A percentile compares a stretch with the other conserved stretches of the same genome.
These are phyloP conservation scores for Drosophila formosana DNA, from an alignment of 2,888 invertebrate species.

Conservation along the genomic window DNA sequence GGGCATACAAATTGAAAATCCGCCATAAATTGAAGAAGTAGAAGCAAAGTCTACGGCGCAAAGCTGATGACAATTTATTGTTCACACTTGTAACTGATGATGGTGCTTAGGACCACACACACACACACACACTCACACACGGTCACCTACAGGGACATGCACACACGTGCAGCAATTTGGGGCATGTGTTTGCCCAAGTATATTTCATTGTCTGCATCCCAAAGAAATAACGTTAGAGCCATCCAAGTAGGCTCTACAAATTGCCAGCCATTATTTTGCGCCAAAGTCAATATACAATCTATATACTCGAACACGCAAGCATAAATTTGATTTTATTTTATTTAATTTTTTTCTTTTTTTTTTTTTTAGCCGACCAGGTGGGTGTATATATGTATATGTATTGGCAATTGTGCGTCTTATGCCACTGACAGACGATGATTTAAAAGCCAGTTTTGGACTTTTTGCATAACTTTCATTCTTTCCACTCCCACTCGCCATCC, in stretches of 20 bases:
- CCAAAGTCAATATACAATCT: constrained; percentile 68
- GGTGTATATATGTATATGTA: constrained; percentile 1
- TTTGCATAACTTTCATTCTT: constrained; percentile 50
- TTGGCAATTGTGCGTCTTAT: constrained; percentile 50
- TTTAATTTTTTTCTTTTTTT: constrained; percentile 34
- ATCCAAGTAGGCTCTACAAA: constrained; percentile 75
- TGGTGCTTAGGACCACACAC: constrained; percentile 70
- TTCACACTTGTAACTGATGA: constrained; percentile 82
- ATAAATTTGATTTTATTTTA: constrained; percentile 55
- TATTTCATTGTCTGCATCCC: constrained; percentile 76
- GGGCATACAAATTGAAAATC: constrained; percentile 75
- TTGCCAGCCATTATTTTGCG: constrained; percentile 75
- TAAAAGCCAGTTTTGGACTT: constrained; percentile 53
- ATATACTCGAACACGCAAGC: constrained; percentile 21
- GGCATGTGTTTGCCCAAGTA: constrained; percentile 62
- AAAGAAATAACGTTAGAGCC: constrained; percentile 40
- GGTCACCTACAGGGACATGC: constrained; percentile 11
- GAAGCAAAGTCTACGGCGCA: constrained; percentile 67
- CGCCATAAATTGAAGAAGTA: constrained; percentile 76
- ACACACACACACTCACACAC: constrained; percentile 21
- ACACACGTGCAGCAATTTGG: constrained; percentile 57
- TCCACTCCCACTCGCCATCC: constrained; percentile 10
- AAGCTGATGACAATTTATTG: constrained; percentile 82
- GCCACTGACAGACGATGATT: constrained; percentile 71
- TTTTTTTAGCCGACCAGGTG: constrained; percentile 46